Percentiles rank a stretch among this genome's conserved stretches.
Conservation (phyloP, 2,888 invertebrate genomes). For the Apodemia duryi region DNA sequence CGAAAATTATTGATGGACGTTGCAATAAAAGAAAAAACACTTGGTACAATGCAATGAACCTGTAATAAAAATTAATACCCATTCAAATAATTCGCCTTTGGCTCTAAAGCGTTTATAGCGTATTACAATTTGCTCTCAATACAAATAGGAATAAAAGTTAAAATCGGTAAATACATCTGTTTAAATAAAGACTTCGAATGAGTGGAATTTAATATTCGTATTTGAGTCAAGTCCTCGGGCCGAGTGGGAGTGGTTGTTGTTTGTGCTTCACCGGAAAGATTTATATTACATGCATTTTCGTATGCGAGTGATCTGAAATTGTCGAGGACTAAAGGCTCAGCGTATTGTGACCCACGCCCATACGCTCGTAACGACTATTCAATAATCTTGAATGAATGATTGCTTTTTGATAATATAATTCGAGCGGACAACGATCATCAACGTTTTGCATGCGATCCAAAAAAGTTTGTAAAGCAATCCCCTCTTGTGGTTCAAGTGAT, state of each 20-base stretch:
- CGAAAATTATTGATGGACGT: constrained; percentile 71
- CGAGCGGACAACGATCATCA: constrained; percentile 59
- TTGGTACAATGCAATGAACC: constrained; percentile 65
- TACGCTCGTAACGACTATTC: constrained; percentile 72
- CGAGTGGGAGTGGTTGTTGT: constrained; percentile 77
- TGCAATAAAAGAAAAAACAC: constrained; percentile 57
- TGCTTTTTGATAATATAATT: constrained; percentile 72
- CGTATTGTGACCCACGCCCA: constrained; percentile 71
- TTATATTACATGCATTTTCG: constrained; percentile 78
- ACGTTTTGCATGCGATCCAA: constrained; percentile 51
- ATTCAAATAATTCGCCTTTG: constrained; percentile 48
- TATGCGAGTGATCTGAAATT: constrained; percentile 76
- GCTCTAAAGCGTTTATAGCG: constrained; percentile 24
- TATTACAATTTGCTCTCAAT: constrained; percentile 49
- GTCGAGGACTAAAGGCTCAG: constrained; percentile 47
- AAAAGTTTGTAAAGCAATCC: constrained; percentile 67
- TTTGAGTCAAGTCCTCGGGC: constrained; percentile 58
- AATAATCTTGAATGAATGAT: constrained; percentile 75
- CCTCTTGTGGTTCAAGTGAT: constrained; percentile 44
- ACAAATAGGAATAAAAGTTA: constrained; percentile 55
- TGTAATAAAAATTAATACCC: constrained; percentile 75
- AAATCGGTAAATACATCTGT: constrained; percentile 51
- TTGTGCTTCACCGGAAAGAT: constrained; percentile 77
- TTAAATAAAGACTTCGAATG: constrained; percentile 68
- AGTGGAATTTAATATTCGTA: constrained; percentile 77